Percentiles rank a stretch among this genome's conserved stretches.
Conservation (phyloP, 2,888 invertebrate genomes). For the Tachina grossa region DNA sequence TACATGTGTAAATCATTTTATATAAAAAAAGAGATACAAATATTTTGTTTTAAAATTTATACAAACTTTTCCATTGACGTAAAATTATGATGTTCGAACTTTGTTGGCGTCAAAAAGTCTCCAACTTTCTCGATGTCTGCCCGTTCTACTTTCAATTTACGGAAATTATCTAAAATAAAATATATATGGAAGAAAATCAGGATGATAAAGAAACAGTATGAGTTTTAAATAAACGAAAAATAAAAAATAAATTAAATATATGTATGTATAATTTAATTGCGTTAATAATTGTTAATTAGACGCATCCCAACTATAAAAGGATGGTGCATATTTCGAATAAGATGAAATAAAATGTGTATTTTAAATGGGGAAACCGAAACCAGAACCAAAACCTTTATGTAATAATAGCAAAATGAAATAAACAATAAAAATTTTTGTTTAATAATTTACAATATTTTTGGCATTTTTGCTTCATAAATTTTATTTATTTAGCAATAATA, state of each 20-base stretch:
- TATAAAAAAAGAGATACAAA: neutral
- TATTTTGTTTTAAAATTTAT: slow-evolving; percentile 52
- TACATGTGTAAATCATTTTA: neutral
- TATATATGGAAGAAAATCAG: neutral
- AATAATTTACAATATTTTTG: slow-evolving; percentile 41
- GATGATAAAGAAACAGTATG: slow-evolving; percentile 29
- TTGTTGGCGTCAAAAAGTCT: slow-evolving; percentile 83
- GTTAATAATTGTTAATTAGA: slow-evolving; percentile 1
- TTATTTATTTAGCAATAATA: slow-evolving; percentile 67
- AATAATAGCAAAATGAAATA: slow-evolving; percentile 5
- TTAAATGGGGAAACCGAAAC: neutral
- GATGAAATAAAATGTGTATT: slow-evolving; percentile 1
- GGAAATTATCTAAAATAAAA: slow-evolving; percentile 77
- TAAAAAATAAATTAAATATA: slow-evolving; percentile 23
- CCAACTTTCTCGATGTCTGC: slow-evolving; percentile 76
- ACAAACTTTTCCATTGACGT: slow-evolving; percentile 86
- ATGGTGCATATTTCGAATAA: slow-evolving; percentile 27
- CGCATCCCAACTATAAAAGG: slow-evolving; percentile 43
- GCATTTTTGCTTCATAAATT: slow-evolving; percentile 66
- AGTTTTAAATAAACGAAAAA: neutral
- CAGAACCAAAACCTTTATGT: slow-evolving; percentile 26
- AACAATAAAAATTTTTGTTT: neutral
- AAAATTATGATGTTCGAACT: slow-evolving; percentile 92
- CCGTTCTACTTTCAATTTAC: slow-evolving; percentile 80
- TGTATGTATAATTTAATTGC: slow-evolving; percentile 7